These are phyloP conservation scores for Trachurus trachurus DNA, from an alignment of 2,797 vertebrate genomes.

Conservation along the genomic window DNA sequence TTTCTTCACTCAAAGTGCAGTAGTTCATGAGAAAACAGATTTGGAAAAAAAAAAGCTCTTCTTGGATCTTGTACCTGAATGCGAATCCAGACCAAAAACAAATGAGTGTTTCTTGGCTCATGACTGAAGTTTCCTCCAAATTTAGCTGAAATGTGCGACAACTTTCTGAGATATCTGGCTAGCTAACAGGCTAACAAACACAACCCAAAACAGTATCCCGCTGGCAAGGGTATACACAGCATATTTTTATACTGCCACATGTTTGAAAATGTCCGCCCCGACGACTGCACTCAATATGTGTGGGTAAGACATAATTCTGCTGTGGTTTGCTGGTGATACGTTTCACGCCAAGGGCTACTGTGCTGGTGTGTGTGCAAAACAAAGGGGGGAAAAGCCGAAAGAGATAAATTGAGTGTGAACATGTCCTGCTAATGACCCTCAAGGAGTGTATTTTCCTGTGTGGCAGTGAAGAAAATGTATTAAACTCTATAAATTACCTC, in stretches of 20 bases:
- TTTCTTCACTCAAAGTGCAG: slow-evolving; percentile 11
- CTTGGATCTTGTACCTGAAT: neutral
- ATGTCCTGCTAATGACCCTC: slow-evolving; percentile 14
- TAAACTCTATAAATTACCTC: slow-evolving; percentile 46
- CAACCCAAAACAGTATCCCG: slow-evolving; percentile 26
- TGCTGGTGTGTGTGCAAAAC: slow-evolving; percentile 22
- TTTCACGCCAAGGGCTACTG: slow-evolving; percentile 20
- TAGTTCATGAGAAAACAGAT: slow-evolving; percentile 18
- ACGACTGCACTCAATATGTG: slow-evolving; percentile 31
- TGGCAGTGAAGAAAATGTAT: slow-evolving; percentile 38
- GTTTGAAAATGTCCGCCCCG: slow-evolving; percentile 30
- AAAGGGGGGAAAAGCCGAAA: slow-evolving; percentile 18
- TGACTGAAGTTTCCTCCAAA: slow-evolving; percentile 2
- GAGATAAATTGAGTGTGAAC: slow-evolving; percentile 39
- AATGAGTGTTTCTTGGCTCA: slow-evolving; percentile 33
- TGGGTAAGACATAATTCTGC: slow-evolving; percentile 30
- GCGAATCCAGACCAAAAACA: slow-evolving; percentile 17
- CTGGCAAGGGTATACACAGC: slow-evolving; percentile 8
- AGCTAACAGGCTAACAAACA: slow-evolving; percentile 18
- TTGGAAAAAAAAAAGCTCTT: neutral
- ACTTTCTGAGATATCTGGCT: neutral
- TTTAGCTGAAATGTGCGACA: slow-evolving; percentile 14
- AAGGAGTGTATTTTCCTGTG: slow-evolving; percentile 23
- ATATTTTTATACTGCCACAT: slow-evolving; percentile 33
- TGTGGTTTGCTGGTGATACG: slow-evolving; percentile 35